Percentiles rank a stretch among this genome's conserved stretches.
These are phyloP conservation scores for Parnassius smintheus DNA, from an alignment of 2,888 invertebrate species.

Conservation along the genomic window DNA sequence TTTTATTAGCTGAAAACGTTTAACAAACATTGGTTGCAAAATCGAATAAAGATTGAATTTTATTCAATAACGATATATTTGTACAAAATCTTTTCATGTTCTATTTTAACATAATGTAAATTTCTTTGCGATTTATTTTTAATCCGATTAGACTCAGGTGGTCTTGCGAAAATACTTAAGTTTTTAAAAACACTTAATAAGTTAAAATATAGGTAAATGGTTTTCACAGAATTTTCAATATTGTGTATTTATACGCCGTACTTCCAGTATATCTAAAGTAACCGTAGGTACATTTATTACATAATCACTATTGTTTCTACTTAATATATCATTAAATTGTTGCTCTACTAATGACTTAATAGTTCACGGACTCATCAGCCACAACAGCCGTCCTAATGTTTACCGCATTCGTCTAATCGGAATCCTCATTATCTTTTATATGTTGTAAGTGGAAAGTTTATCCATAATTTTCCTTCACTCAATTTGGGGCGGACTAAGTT, in stretches of 20 bases:
- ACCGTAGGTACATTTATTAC: background rate
- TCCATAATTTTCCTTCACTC: constrained; percentile 73
- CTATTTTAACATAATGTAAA: no score
- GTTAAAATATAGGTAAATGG: no score
- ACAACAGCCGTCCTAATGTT: constrained; percentile 43
- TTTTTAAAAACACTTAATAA: no score
- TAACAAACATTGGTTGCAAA: constrained; percentile 75
- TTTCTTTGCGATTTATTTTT: no score
- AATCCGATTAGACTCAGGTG: no score
- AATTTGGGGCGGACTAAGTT: constrained; percentile 70
- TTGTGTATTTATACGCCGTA: no score
- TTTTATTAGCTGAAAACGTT: constrained; percentile 78
- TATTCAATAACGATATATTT: constrained; percentile 43
- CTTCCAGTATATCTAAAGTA: no score
- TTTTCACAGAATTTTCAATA: no score
- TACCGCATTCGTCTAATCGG: constrained; percentile 68
- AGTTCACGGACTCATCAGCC: constrained; percentile 15
- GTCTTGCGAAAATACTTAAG: no score
- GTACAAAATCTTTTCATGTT: constrained; percentile 27
- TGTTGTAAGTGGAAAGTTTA: constrained; percentile 64
- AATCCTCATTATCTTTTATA: constrained; percentile 73
- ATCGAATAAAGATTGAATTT: constrained; percentile 68
- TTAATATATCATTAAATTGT: constrained; percentile 15
- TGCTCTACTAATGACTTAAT: constrained; percentile 7
- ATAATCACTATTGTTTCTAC: background rate